Base-by-base conservation (phyloP, 1,140 invertebrate genomes). In the Harlomillsia oculata region DNA sequence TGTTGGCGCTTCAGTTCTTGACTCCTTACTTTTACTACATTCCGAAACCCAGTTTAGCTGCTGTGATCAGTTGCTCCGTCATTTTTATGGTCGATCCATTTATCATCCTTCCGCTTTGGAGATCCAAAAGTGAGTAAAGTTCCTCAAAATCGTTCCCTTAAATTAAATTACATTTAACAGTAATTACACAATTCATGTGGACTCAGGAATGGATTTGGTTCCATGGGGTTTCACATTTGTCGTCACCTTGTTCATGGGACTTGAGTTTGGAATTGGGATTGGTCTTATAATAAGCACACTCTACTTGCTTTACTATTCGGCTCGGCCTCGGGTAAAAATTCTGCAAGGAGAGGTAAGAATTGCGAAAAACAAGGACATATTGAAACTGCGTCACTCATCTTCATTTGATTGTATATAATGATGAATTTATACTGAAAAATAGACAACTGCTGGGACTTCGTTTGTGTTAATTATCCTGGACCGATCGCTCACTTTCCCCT, bases 21-120 rank as follows among this genome's bases (percentile, higher is more conserved):
- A 89, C 87, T 0, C 85, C 85, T 4, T 87, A 82, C 68, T 90
- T 91, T 67, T 81, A 76, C 66, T 90, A 76, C 66, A 89, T 91
- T 66, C 87, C 87, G 0, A 87, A 85, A 69, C 77, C 85, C 1
- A 75, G 80, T 13, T 69, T 91, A 43, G 85, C 85, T 6, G 83
- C 84, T 4, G 83, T 91, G 45, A 89, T 91, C 54, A 85, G 89
- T 53, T 80, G 82, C 3, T 83, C 85, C 51, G 84, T 87, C 25
- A 74, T 87, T 41, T 87, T 85, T 66, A 87, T 89, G 84, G 81
- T 89, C 3, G 83, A 87, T 69, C 82, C 84, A 28, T 77, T 81
- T 66, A 83, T 87, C 37, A 73, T 87, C 13, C 79, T 80, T 55
- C 80, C 83, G 0, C 84, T 85, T 77, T 86, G 82, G 80, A 76